These are phyloP conservation scores for Puffinus mauretanicus DNA, from an alignment of 2,113 vertebrate species.

Conservation along the genomic window DNA sequence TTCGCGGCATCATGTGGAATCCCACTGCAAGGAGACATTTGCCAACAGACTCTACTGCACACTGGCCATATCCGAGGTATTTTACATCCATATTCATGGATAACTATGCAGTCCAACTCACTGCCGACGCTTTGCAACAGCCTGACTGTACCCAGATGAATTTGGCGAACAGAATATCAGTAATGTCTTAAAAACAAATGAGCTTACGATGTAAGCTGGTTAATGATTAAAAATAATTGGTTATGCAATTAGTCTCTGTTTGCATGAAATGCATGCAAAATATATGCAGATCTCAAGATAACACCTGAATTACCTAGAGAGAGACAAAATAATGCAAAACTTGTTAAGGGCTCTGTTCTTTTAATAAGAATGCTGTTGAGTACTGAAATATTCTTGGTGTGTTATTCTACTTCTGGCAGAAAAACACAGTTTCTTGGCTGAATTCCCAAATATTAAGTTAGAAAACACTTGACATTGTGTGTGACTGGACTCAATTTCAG, in stretches of 20 bases:
- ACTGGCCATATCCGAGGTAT: not conserved
- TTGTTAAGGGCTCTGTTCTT: slow-evolving; percentile 35
- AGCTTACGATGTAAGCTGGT: not conserved
- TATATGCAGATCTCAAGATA: slow-evolving; percentile 7
- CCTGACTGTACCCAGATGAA: not conserved
- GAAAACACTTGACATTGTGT: slow-evolving; percentile 25
- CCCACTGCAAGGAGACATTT: not conserved
- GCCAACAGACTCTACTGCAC: not conserved
- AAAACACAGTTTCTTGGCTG: slow-evolving; percentile 43
- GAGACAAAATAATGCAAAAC: slow-evolving; percentile 27
- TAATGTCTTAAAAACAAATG: slow-evolving; percentile 26
- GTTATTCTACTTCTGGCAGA: slow-evolving; percentile 40
- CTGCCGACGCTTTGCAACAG: rapidly evolving
- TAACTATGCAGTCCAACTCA: not conserved
- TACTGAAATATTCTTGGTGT: slow-evolving; percentile 50
- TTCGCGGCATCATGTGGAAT: not conserved
- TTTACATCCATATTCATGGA: not conserved
- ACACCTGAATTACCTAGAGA: slow-evolving; percentile 43
- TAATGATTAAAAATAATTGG: slow-evolving; percentile 58
- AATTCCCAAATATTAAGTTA: slow-evolving; percentile 10
- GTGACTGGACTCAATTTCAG: not conserved
- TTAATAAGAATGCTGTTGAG: slow-evolving; percentile 43
- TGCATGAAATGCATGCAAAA: slow-evolving; percentile 10
- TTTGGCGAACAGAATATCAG: not conserved
- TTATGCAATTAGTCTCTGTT: slow-evolving; percentile 34